phyloP scores from a whole-genome alignment of 2,888 invertebrate species.

The Habrosyne pyritoides region DNA sequence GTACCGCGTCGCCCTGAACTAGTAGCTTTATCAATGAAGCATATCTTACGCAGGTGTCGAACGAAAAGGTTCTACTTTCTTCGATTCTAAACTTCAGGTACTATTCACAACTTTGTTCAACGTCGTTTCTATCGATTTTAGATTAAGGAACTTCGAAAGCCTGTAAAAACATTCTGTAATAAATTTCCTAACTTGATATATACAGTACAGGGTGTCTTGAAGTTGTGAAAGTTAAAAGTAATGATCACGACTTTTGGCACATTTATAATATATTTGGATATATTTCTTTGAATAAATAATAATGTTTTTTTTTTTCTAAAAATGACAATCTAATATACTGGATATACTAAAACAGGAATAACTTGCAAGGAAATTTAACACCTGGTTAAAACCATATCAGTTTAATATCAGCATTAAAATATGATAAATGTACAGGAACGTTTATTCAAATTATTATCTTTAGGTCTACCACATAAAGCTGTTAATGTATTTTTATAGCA shows the following conservation, averaged over 20 bases:
- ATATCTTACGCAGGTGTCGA: conserved; percentile 76
- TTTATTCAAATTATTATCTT: too few species aligned
- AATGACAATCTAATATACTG: too few species aligned
- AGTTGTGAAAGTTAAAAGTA: conserved; percentile 30
- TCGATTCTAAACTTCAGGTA: conserved; percentile 73
- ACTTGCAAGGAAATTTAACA: too few species aligned
- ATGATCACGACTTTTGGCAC: conserved; percentile 5
- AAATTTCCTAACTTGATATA: conserved; percentile 67
- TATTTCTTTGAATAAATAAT: background rate
- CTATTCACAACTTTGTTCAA: conserved; percentile 76
- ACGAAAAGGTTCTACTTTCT: conserved; percentile 71
- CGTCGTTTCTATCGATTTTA: conserved; percentile 80
- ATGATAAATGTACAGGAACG: too few species aligned
- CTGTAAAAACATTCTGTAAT: conserved; percentile 77
- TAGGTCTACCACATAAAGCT: too few species aligned
- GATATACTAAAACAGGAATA: too few species aligned
- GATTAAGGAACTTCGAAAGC: conserved; percentile 79
- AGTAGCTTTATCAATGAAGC: conserved; percentile 66
- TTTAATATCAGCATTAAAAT: too few species aligned
- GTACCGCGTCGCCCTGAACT: conserved; percentile 44
- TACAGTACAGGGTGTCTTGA: conserved; percentile 55
- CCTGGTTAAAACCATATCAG: too few species aligned
- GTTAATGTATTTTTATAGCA: too few species aligned
- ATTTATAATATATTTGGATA: background rate
- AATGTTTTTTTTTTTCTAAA: too few species aligned